Percentiles rank a stretch among this genome's conserved stretches.
These are phyloP conservation scores for Cheilinus undulatus DNA, from an alignment of 2,113 vertebrate genomes.

Conservation along the genomic window DNA sequence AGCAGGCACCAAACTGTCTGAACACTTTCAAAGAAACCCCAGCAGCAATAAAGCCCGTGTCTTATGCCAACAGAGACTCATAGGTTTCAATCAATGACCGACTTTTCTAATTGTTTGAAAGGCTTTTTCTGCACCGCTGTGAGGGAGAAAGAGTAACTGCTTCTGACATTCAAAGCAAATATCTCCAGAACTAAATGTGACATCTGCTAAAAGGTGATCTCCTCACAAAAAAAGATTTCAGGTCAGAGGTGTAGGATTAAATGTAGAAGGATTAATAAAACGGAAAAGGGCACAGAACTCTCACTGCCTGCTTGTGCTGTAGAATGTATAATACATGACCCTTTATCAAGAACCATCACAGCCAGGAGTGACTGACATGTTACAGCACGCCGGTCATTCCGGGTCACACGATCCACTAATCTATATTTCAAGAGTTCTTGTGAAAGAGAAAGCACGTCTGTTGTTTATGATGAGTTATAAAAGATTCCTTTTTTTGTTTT, in stretches of 20 bases:
- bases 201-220: background rate
- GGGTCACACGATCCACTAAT: constrained; percentile 83
- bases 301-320: constrained; percentile 54
- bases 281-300: constrained; percentile 45
- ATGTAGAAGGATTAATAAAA: constrained; percentile 77
- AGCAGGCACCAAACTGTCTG: constrained; percentile 88
- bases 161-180: constrained; percentile 47
- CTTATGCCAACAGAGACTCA: constrained; percentile 72
- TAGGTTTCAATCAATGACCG: constrained; percentile 84
- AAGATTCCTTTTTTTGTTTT: constrained; percentile 78
- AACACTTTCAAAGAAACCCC: constrained; percentile 82
- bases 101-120: constrained; percentile 85
- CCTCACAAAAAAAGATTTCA: constrained; percentile 37
- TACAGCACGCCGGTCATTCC: constrained; percentile 72
- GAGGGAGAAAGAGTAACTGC: constrained; percentile 42
- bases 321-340: constrained; percentile 91
- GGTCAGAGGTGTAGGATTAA: constrained; percentile 60
- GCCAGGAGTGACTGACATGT: constrained; percentile 44
- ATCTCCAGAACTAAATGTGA: background rate
- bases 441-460: constrained; percentile 63
- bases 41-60: constrained; percentile 84
- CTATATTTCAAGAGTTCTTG: constrained; percentile 83
- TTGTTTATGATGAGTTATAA: constrained; percentile 75
- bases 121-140: constrained; percentile 70
- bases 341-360: constrained; percentile 84